phyloP scores from a whole-genome alignment of 1,140 invertebrate species.

The Dendroctonus valens region DNA sequence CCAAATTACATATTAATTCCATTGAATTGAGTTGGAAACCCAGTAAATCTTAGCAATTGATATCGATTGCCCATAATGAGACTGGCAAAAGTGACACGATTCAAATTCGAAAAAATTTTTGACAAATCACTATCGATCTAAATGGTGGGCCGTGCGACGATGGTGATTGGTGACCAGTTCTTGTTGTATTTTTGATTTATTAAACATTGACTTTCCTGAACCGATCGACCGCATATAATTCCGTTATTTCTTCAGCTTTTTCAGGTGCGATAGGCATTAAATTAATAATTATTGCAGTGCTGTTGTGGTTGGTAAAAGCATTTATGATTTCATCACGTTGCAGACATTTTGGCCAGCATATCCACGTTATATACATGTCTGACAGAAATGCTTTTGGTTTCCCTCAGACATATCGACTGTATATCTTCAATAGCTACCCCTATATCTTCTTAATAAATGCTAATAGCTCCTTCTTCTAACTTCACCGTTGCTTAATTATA shows the following conservation, averaged over 20 bases:
- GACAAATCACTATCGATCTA: conserved; percentile 41
- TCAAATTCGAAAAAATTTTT: conserved; percentile 41
- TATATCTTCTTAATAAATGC: no score
- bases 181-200: conserved; percentile 5
- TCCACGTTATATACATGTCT: no score
- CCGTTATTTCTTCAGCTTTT: neutral
- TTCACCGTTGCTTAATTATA: no score
- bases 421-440: no score
- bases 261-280: neutral
- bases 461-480: no score
- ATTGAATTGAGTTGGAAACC: conserved; percentile 34
- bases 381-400: no score
- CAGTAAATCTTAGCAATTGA: conserved; percentile 46
- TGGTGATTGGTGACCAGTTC: conserved; percentile 8
- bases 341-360: no score
- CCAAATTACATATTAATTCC: conserved; percentile 23
- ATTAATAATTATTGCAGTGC: no score
- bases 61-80: conserved; percentile 43
- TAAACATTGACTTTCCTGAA: neutral
- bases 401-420: no score
- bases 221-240: no score
- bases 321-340: no score
- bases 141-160: neutral
- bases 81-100: conserved; percentile 41
- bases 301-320: no score